A percentile compares a stretch with the other conserved stretches of the same genome.
Evolutionary conservation across 2,888 invertebrate species (phyloP).

Genomic region (Dasysyrphus albostriatus): DNA sequence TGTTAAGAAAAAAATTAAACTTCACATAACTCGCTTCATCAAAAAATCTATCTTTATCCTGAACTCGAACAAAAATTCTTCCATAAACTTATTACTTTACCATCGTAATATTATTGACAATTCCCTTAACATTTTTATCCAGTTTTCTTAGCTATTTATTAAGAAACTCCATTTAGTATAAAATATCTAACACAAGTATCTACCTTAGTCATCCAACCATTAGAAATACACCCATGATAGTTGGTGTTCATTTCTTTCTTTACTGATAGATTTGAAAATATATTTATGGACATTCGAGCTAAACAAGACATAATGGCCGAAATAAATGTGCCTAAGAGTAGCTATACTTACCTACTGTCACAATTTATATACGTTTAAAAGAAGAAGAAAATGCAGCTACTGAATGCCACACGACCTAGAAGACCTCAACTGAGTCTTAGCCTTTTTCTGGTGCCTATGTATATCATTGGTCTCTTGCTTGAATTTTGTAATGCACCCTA

Average conservation of each 20-base stretch:
- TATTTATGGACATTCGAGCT: constrained; percentile 42
- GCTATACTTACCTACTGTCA: constrained; percentile 49
- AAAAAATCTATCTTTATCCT: too few relatives aligned
- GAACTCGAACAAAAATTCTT: too few relatives aligned
- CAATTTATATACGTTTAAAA: constrained; percentile 58
- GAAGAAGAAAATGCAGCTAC: constrained; percentile 7
- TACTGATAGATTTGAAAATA: constrained; percentile 66
- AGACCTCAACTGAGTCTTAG: neutral
- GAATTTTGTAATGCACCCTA: constrained; percentile 58
- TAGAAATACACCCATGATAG: constrained; percentile 43
- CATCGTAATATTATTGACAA: neutral
- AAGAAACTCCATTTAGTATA: neutral
- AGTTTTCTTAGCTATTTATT: neutral
- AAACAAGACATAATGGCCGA: constrained; percentile 41
- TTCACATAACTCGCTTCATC: too few relatives aligned
- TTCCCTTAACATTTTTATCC: neutral
- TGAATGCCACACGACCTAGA: constrained; percentile 27
- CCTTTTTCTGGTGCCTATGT: too few relatives aligned
- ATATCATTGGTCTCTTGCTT: neutral
- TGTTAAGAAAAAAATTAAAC: too few relatives aligned
- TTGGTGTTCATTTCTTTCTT: constrained; percentile 36
- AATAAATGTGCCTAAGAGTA: constrained; percentile 49
- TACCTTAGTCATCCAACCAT: neutral
- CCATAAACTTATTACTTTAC: neutral
- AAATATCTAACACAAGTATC: neutral